phyloP scores from a whole-genome alignment of 2,113 vertebrate genomes.

The Caloenas nicobarica region DNA sequence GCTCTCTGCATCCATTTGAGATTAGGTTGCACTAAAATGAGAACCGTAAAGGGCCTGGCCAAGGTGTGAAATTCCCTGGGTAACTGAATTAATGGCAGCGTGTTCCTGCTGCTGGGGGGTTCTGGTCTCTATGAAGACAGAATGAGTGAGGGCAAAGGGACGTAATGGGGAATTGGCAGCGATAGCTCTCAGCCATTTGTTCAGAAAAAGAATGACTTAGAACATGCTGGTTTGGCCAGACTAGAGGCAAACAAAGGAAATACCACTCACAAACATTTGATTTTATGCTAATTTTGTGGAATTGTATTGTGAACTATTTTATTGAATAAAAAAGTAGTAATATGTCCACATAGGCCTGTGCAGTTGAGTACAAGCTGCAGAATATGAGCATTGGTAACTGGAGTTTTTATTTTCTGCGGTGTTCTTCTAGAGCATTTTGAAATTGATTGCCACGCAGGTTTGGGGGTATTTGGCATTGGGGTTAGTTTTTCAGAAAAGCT shows the following conservation, averaged over 20 bases:
- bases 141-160: slow-evolving; percentile 25
- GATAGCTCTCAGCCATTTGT: slow-evolving; percentile 2
- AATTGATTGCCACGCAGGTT: neutral
- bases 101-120: slow-evolving; percentile 56
- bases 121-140: slow-evolving; percentile 55
- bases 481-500: neutral
- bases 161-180: slow-evolving; percentile 38
- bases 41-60: slow-evolving; percentile 42
- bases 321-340: neutral
- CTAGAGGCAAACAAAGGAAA: neutral
- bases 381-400: neutral
- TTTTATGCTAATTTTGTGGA: slow-evolving; percentile 18
- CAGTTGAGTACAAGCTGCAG: neutral
- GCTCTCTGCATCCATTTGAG: slow-evolving; percentile 58
- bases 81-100: slow-evolving; percentile 63
- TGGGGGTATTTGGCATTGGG: neutral
- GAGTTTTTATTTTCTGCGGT: neutral
- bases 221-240: neutral
- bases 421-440: neutral
- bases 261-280: neutral
- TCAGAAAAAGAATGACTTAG: neutral
- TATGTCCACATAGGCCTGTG: neutral
- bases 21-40: slow-evolving; percentile 67
- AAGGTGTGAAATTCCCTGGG: slow-evolving; percentile 69
- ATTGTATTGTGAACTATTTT: neutral